Base-by-base conservation (phyloP, 1,140 invertebrate species). In the Liolophura sinensis region DNA sequence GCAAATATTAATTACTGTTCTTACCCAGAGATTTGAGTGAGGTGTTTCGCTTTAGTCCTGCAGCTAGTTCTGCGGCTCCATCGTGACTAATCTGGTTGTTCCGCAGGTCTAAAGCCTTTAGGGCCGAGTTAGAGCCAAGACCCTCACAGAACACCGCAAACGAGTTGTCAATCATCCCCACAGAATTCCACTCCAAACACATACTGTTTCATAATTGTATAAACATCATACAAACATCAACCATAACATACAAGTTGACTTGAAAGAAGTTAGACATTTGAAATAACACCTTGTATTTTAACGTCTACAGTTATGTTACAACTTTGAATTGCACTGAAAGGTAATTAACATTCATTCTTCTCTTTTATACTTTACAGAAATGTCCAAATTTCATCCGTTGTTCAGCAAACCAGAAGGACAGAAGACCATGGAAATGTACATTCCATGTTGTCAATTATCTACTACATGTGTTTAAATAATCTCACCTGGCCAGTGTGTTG, bases 1-100 rank as follows among this genome's bases (percentile, higher is more conserved):
- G 27, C 60, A 55, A 27, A 1, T 46, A 40, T 60, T 14, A 31
- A 31, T 62, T 25, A 55, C 51, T 20, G 4, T 16, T 59, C 47
- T 65, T 75, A 84, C 83, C 83, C 56, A 84, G 60, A 52, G 76
- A 69, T 62, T 74, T 67, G 14, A 85, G 68, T 50, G 72, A 77
- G 14, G 64, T 73, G 71, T 85, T 85, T 46, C 77, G 68, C 60
- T 83, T 82, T 0, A 85, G 66, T 5, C 76, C 75, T 27, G 69
- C 57, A 15, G 78, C 75, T 16, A 85, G 60, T 65, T 85, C 82
- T 50, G 73, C 65, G 3, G 80, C 82, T 46, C 81, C 78, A 52
- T 81, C 77, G 67, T 84, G 82, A 40, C 69, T 82, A 52, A 85
- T 84, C 72, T 85, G 82, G 65, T 85, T 85, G 73, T 84, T 85